Evolutionary conservation across 2,888 invertebrate genomes (phyloP).

Genomic region (Clistopyga incitator): DNA sequence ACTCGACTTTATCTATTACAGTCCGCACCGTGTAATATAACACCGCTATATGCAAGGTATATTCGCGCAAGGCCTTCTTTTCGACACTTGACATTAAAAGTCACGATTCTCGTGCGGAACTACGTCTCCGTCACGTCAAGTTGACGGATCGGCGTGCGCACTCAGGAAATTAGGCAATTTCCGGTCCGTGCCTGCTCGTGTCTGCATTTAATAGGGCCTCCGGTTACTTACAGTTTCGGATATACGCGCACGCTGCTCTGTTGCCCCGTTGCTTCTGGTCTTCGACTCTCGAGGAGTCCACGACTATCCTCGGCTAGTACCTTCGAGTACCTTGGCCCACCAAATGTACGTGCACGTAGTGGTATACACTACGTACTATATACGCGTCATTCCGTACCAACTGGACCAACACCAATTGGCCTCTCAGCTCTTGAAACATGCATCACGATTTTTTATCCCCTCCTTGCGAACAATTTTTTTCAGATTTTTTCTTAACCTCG

Average conservation of each 20-base stretch:
- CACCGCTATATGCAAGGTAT: conserved; percentile 25
- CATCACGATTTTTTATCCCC: too few species aligned
- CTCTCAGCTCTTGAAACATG: too few species aligned
- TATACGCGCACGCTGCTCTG: conserved; percentile 20
- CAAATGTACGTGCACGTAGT: background rate
- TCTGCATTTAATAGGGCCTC: conserved; percentile 83
- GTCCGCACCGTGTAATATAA: background rate
- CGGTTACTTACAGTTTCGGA: conserved; percentile 75
- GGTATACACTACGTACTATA: background rate
- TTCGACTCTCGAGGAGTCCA: conserved; percentile 44
- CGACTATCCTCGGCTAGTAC: conserved; percentile 70
- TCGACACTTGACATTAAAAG: conserved; percentile 84
- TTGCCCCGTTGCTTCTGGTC: conserved; percentile 10
- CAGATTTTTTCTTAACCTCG: too few species aligned
- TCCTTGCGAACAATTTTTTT: too few species aligned
- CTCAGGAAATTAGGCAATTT: conserved; percentile 85
- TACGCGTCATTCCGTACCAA: too few species aligned
- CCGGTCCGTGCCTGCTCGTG: conserved; percentile 83
- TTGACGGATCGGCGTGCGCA: conserved; percentile 84
- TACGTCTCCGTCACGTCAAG: conserved; percentile 83
- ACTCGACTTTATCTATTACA: conserved; percentile 33
- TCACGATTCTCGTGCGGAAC: conserved; percentile 81
- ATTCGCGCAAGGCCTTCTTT: conserved; percentile 73
- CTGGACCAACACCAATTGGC: too few species aligned
- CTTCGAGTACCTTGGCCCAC: conserved; percentile 58